Conservation (phyloP, 2,888 invertebrate species). For the Ditula angustiorana region DNA sequence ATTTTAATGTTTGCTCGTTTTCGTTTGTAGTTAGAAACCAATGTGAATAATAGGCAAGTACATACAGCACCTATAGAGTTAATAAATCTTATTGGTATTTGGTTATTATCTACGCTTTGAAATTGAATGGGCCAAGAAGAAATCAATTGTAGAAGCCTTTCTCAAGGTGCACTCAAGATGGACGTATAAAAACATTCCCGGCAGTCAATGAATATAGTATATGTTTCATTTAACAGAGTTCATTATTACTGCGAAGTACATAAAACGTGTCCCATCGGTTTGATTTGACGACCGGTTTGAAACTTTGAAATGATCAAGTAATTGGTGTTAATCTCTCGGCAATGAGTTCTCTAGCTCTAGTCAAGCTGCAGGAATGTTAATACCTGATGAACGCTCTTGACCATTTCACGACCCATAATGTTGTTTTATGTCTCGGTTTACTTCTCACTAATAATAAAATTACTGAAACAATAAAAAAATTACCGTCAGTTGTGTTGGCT, state of each 20-base stretch:
- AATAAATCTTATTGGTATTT: no score
- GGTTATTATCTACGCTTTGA: no score
- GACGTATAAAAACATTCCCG: not conserved
- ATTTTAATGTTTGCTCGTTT: no score
- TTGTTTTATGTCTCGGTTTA: not conserved
- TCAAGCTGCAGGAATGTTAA: not conserved
- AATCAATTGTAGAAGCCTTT: no score
- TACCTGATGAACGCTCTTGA: slow-evolving; percentile 5
- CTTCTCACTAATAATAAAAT: slow-evolving; percentile 3
- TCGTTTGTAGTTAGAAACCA: no score
- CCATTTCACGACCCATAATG: slow-evolving; percentile 6
- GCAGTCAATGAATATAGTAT: not conserved
- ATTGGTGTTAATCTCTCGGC: slow-evolving; percentile 12
- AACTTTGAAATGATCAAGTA: slow-evolving; percentile 6
- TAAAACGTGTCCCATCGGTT: not conserved
- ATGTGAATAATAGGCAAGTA: no score
- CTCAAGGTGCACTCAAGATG: no score
- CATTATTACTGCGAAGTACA: slow-evolving; percentile 16
- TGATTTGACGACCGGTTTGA: slow-evolving; percentile 19
- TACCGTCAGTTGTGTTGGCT: not conserved
- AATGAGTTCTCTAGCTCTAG: not conserved
- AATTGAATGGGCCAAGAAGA: no score
- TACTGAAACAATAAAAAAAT: slow-evolving; percentile 12
- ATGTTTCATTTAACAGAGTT: not conserved
- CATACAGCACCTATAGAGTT: no score